Base-by-base conservation (phyloP, 2,888 invertebrate genomes). In the Epistrophe eligans region DNA sequence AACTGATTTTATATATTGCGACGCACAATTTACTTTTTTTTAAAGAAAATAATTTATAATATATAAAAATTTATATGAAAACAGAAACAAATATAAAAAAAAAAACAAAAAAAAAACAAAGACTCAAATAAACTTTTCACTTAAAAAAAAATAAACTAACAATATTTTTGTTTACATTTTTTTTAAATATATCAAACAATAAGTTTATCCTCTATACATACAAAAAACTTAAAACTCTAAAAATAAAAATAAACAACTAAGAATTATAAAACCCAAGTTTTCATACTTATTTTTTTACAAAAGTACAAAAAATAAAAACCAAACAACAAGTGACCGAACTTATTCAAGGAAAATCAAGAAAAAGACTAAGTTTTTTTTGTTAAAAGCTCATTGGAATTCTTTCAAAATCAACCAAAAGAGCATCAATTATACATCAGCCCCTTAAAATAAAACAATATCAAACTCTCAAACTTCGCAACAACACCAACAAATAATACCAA, bases 11-110 rank as follows among this genome's bases (percentile, higher is more conserved):
- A 72, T 58, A 70, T 66, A 70, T 66, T 77, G 64, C 84, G 66
- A 77, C 80, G 84, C 84, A 82, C 85, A 85, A 82, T 82, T 85
- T 67, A 38, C 52, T 77, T 72, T 73, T 64, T 40, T 40, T 55
- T 71, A 62, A 19, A 45, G 40, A 58, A 55, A 57, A 64, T 24
- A n/a, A 28, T 48, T 48, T 60, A 38, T 58, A 67, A 55, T n/a
- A 70, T 5, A 73, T 11, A 60, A n/a, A 8, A 7, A 35, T 58
- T 1, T 17, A 57, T 58, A 43, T 43, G 1, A 43, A 40, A 43
- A 43, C 43, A 11, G 55, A 43, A 45, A 50, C 32, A 24, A 38
- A 32, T 50, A n/a, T 50, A 24, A 9, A 2, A 52, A 57, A 57
- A 11, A 13, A 48, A 72, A 7, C 35, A 43, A 13, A 48, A 72